Evolutionary conservation across 2,888 invertebrate genomes (phyloP).

Genomic region (Mythimna vitellina): DNA sequence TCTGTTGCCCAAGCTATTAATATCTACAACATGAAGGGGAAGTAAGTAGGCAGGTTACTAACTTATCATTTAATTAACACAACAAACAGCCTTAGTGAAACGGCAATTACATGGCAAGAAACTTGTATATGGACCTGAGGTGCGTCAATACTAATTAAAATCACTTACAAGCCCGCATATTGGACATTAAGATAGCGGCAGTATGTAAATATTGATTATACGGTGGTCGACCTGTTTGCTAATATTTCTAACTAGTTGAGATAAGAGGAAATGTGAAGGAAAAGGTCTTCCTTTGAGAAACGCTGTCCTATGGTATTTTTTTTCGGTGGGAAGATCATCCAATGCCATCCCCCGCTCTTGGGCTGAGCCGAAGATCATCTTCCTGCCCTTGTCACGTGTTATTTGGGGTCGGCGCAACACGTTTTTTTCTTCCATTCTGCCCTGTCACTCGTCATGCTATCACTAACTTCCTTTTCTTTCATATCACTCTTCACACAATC

Average conservation of each 20-base stretch:
- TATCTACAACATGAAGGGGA: not conserved
- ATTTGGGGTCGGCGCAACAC: too few species aligned
- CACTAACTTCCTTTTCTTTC: too few species aligned
- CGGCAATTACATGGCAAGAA: slow-evolving; percentile 3
- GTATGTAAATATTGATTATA: slow-evolving; percentile 12
- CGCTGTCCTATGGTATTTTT: not conserved
- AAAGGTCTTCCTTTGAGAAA: slow-evolving; percentile 5
- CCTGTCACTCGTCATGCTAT: too few species aligned
- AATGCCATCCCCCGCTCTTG: too few species aligned
- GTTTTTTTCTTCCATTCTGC: too few species aligned
- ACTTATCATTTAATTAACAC: slow-evolving; percentile 19
- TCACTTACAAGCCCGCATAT: slow-evolving; percentile 25
- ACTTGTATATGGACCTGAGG: slow-evolving; percentile 2
- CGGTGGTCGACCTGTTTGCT: not conserved
- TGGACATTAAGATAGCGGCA: slow-evolving; percentile 8
- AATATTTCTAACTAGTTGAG: slow-evolving; percentile 5
- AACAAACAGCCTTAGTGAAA: not conserved
- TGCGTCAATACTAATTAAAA: slow-evolving; percentile 43
- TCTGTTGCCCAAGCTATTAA: not conserved
- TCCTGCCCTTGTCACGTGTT: too few species aligned
- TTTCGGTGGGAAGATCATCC: too few species aligned
- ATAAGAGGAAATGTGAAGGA: not conserved
- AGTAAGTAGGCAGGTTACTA: not conserved
- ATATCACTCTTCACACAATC: too few species aligned
- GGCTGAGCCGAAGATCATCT: too few species aligned